Evolutionary conservation across 2,888 invertebrate genomes (phyloP), one percentile per base, ranked within the genome.

Genomic region (Rhimphoctona megacephalus): DNA sequence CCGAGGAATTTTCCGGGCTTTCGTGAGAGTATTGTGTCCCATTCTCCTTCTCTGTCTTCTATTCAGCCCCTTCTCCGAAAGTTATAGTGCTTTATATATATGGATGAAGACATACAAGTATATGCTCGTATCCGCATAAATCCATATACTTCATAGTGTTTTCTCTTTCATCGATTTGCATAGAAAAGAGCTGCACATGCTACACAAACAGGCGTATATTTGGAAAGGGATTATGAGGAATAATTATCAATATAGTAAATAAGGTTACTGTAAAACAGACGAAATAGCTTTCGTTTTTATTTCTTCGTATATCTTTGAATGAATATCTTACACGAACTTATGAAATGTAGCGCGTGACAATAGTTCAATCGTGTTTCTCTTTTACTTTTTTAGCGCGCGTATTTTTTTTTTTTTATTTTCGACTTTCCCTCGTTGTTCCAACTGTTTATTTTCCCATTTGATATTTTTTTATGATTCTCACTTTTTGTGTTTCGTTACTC

Each of bases 261-360:
- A 57, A 76, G 57, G 52, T 88, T 88, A 89, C 81, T 93, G 90
- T 90, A 93, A 93, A 93, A 93, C 93, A 92, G 92, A 93, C 91
- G 91, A 93, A 92, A 93, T 90, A 89, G 88, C 90, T 91, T 91
- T 92, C 86, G 82, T 77, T 73, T 80, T 85, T 87, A 85, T 89
- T 91, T 90, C 87, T 91, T 91, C 85, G 85, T 90, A 89, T 90
- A 90, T 88, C 85, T 89, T 89, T 81, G 82, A 87, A 83, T 89
- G 84, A 84, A 39, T 86, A 86, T 89, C 74, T 84, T 87, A 89
- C 87, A 88, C 81, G 76, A 88, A 69, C 77, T 81, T 85, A 82
- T 69, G 22, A 80, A 81, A 84, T 81, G 74, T 25, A 73, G 22
- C 78, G 69, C 83, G 64, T 77, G 57, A 80, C 73, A 81, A 77